A percentile compares a stretch with the other conserved stretches of the same genome.
Conservation (phyloP, 2,797 vertebrate species). For the Hydrophis major region DNA sequence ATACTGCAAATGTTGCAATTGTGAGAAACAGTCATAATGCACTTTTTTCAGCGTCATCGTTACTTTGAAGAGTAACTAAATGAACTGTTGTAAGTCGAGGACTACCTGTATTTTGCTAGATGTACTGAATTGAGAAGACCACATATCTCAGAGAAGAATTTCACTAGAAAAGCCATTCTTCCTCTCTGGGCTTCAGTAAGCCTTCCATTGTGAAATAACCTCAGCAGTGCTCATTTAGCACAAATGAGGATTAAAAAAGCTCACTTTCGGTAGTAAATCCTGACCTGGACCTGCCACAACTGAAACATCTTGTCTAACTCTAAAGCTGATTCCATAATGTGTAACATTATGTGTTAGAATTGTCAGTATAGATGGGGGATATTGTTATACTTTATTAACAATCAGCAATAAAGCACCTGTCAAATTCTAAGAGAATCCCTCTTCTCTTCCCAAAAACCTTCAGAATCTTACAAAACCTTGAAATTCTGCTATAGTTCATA, state of each 20-base stretch:
- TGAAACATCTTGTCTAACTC: not conserved
- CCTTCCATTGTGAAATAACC: not conserved
- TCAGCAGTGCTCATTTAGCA: not conserved
- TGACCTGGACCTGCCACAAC: not conserved
- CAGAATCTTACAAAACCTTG: not conserved
- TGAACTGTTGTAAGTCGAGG: too few species aligned
- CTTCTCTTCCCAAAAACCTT: not conserved
- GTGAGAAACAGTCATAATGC: too few species aligned
- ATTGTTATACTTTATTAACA: not conserved
- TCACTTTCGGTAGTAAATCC: not conserved
- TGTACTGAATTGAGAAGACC: not conserved
- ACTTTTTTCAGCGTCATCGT: too few species aligned
- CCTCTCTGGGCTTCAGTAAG: not conserved
- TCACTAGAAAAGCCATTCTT: not conserved
- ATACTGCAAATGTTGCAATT: too few species aligned
- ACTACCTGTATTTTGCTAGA: not conserved
- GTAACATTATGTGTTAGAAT: not conserved
- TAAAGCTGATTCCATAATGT: not conserved
- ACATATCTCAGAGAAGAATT: constrained; percentile 25
- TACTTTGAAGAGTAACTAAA: too few species aligned
- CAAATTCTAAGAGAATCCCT: not conserved
- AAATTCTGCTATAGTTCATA: not conserved
- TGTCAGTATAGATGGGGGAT: not conserved
- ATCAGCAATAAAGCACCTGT: not conserved
- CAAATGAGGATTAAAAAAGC: not conserved